These are phyloP conservation scores for Octopus sinensis DNA, from an alignment of 1,140 invertebrate species.

Conservation along the genomic window DNA sequence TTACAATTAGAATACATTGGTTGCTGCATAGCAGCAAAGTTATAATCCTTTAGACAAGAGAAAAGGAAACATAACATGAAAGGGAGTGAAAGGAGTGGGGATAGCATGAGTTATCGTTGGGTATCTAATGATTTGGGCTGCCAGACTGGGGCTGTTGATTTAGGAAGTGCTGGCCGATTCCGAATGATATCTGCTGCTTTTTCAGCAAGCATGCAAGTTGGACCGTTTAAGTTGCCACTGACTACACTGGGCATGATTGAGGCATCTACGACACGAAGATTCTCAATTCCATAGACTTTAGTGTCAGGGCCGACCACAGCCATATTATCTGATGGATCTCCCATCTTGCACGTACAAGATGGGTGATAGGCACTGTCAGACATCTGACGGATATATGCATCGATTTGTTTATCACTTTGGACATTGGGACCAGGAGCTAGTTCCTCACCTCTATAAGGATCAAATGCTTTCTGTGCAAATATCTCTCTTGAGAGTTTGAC, in stretches of 20 bases:
- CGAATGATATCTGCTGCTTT: conserved; percentile 61
- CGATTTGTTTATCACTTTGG: conserved; percentile 46
- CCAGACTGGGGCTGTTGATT: conserved; percentile 50
- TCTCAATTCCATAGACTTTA: conserved; percentile 56
- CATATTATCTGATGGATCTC: conserved; percentile 55
- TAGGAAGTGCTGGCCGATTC: conserved; percentile 43
- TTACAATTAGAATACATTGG: no score
- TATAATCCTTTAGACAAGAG: no score
- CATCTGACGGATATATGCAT: conserved; percentile 45
- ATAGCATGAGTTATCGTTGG: conserved; percentile 19
- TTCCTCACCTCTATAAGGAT: conserved; percentile 51
- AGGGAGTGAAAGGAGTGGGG: no score
- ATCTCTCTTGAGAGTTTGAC: conserved; percentile 55
- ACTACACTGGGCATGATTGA: conserved; percentile 63
- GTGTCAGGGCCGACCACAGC: conserved; percentile 63
- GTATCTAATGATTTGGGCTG: conserved; percentile 39
- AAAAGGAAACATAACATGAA: no score
- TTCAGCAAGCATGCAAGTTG: conserved; percentile 63
- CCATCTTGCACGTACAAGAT: conserved; percentile 66
- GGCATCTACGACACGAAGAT: conserved; percentile 61
- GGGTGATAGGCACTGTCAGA: conserved; percentile 61
- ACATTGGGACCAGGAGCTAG: conserved; percentile 51
- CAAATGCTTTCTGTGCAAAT: conserved; percentile 60
- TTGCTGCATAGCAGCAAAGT: no score
- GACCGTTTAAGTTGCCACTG: conserved; percentile 63